Evolutionary conservation across 2,888 invertebrate genomes (phyloP).

Genomic region (Drosophila antonietae): DNA sequence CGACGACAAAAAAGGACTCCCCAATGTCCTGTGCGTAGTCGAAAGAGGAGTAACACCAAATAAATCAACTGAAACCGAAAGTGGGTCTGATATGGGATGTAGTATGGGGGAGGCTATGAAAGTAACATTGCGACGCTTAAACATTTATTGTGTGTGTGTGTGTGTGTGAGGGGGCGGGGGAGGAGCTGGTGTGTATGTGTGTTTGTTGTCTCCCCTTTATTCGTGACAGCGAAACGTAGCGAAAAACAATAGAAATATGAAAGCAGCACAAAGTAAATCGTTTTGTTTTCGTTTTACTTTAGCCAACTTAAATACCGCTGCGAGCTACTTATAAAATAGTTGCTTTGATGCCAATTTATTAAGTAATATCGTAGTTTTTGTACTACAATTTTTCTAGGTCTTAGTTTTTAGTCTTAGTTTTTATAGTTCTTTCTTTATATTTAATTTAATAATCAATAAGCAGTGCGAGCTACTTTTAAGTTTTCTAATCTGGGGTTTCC

Average conservation of each 20-base stretch:
- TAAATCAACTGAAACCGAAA: conserved; percentile 73
- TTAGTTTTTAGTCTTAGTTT: too few species aligned
- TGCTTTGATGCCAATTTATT: neutral
- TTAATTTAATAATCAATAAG: neutral
- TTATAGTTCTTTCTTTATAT: too few species aligned
- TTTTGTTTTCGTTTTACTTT: conserved; percentile 18
- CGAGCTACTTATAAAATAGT: neutral
- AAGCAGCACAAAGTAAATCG: conserved; percentile 39
- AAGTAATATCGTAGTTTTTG: neutral
- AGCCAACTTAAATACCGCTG: conserved; percentile 26
- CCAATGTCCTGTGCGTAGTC: conserved; percentile 51
- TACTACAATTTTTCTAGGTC: neutral
- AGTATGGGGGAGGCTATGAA: neutral
- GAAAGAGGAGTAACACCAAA: conserved; percentile 60
- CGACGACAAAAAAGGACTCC: conserved; percentile 35
- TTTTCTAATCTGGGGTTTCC: neutral
- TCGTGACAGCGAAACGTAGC: conserved; percentile 65
- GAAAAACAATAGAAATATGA: conserved; percentile 35
- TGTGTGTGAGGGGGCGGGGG: conserved; percentile 9
- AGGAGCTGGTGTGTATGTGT: conserved; percentile 19
- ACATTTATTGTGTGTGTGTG: conserved; percentile 42
- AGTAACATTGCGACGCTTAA: conserved; percentile 55
- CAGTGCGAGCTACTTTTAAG: neutral
- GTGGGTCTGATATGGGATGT: conserved; percentile 27
- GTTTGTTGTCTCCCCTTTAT: conserved; percentile 42